Evolutionary conservation across 1,140 invertebrate species (phyloP), one percentile per base, ranked within the genome.

Genomic region (Cecropterus lyciades): DNA sequence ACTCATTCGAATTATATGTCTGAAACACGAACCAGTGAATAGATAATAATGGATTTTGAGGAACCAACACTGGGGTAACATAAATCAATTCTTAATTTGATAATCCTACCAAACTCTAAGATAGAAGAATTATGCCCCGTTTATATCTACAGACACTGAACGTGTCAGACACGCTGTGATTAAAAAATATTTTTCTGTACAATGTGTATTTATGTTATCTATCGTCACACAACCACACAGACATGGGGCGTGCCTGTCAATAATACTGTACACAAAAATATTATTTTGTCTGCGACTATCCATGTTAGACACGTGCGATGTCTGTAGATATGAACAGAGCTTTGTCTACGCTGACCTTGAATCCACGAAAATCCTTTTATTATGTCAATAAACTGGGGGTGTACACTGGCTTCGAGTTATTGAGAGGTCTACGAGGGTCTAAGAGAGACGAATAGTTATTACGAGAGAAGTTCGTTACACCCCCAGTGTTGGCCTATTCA

Each of bases 31-130:
- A 17, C 43, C 45, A 16, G 78, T 79, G 77, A 81, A 81, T 76
- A 79, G 73, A 77, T 43, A 73, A 69, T 72, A 78, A 79, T 79
- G 82, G 77, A 86, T 81, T 81, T 76, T 67, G 72, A 81, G 79
- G 72, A 69, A 76, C 75, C 75, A 72, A 79, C 74, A 59, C 66
- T 72, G 53, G 48, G 37, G 53, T 79, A 70, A 78, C 45, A 73
- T 60, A 79, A 79, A 80, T 64, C 72, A 79, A 79, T 76, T 71
- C 70, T 55, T 73, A 67, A 70, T 74, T 80, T 82, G 75, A 73
- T 49, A 65, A 70, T 68, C 68, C 79, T 81, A 79, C 70, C 73
- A 73, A 85, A 79, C 67, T 72, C 60, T 67, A 66, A 76, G 66
- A 67, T 71, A 57, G 65, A 62, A 62, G 57, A 53, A 56, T 43